Evolutionary conservation across 2,888 invertebrate species (phyloP), one percentile per base, ranked within the genome.

Genomic region (Gastracanthus pulcherrimus): DNA sequence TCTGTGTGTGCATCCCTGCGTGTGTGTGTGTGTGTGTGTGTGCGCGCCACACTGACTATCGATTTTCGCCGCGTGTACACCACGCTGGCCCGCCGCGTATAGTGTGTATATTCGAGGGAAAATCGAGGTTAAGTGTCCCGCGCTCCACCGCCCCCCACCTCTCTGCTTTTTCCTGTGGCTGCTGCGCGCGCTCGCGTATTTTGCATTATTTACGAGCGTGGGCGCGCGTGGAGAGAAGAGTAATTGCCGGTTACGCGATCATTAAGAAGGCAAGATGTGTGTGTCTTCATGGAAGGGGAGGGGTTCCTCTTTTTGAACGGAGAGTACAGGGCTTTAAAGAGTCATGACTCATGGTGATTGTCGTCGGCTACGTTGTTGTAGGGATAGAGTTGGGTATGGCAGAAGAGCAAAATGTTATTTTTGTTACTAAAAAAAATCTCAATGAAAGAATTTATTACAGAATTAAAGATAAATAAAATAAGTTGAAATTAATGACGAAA

Each of bases 41-140:
- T 75, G 67, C 79, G n/a, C n/a, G n/a, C n/a, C n/a, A n/a, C 72
- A 72, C 76, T 67, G 72, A 71, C 76, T 82, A 82, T 82, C 79
- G 82, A 82, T 82, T 82, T 77, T 78, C 51, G 45, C 64, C 45
- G 58, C 41, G 29, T 23, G 55, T 70, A 4, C 41, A 23, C 29
- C 48, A n/a, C 48, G 62, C 60, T 31, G n/a, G 13, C 34, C 9
- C 26, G 55, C 26, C 41, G 11, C 36, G 19, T 60, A 55, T 31
- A n/a, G n/a, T 34, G 74, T 67, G 76, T 64, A 23, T 69, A 60
- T 72, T 66, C 70, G 75, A 45, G 77, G 55, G 71, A 75, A 81
- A 75, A 82, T 74, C 77, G 82, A 82, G 80, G 77, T 77, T 80
- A 82, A 82, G 80, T 77, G 70, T 72, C 58, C 38, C 70, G 66